Evolutionary conservation across 2,797 vertebrate genomes (phyloP), one percentile per base, ranked within the genome.

Genomic region (Clarias platycephalus): DNA sequence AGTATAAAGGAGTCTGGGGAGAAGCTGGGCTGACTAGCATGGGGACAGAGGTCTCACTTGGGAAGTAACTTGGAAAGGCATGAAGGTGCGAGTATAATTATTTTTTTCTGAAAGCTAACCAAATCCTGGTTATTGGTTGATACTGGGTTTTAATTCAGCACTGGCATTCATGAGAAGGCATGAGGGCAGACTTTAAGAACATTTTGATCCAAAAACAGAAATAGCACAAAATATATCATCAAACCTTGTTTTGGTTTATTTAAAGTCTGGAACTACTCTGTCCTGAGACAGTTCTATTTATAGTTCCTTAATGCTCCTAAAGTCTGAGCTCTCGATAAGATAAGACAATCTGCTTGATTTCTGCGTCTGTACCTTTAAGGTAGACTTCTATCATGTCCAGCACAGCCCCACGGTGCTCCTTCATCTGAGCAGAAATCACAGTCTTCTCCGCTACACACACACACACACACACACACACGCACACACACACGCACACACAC

Each of bases 341-440:
- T 9, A 18, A 18, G 9, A 57, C 15, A 5, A 72, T 72, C 40
- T 72, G 22, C 5, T 24, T n/a, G 55, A 44, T 37, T 26, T 22
- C 2, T 62, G 15, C 44, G 4, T 34, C 18, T 34, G 44, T 93
- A 99, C 98, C 96, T 97, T 92, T 98, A 87, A 99, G 93, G 91
- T 99, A 99, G 80, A 94, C 94, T 83, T 96, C 96, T 68, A 96
- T 92, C 88, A 99, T 96, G 85, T 99, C 97, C 93, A 99, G 88
- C 53, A 98, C 96, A 0, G 95, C 95, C 5, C 93, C 93, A 90
- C 96, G 92, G 93, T 99, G 98, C 77, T 97, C 95, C 92, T 96
- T 98, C 83, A 97, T 93, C 91, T 99, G 98, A 85, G 93, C 87
- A 83, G 97, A 95, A 68, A 93, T 93, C 37, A 93, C 90, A 78